These are phyloP conservation scores for Caenorhabditis sp. DNA, from an alignment of 2,888 invertebrate genomes.

Conservation along the genomic window DNA sequence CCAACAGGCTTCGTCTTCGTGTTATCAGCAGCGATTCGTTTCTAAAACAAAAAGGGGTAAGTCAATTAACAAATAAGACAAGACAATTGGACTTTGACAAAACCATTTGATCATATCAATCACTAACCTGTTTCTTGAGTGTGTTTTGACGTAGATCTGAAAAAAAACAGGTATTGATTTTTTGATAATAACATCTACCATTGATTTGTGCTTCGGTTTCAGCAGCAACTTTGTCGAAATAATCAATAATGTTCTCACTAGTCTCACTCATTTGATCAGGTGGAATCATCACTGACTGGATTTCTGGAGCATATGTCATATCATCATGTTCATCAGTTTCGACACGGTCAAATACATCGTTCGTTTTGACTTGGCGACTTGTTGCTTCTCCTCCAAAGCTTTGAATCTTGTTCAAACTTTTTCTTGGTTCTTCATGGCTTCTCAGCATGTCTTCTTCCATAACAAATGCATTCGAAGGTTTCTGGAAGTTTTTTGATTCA, in stretches of 20 bases:
- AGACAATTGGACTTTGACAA: slow-evolving; percentile 18
- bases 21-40: background rate
- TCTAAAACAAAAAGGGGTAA: slow-evolving; percentile 3
- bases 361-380: slow-evolving; percentile 50
- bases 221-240: slow-evolving; percentile 51
- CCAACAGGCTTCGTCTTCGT: slow-evolving; percentile 28
- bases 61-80: slow-evolving; percentile 11
- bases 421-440: slow-evolving; percentile 34
- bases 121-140: background rate
- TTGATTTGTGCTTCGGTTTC: slow-evolving; percentile 37
- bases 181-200: slow-evolving; percentile 9
- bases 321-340: slow-evolving; percentile 69
- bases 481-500: too few relatives aligned
- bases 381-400: slow-evolving; percentile 35
- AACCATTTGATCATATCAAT: background rate
- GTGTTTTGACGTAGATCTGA: slow-evolving; percentile 3
- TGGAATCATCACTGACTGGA: slow-evolving; percentile 69
- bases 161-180: background rate
- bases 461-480: slow-evolving; percentile 47
- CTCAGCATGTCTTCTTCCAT: slow-evolving; percentile 70
- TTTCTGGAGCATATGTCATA: slow-evolving; percentile 70
- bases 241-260: slow-evolving; percentile 62
- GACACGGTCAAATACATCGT: slow-evolving; percentile 63
- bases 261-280: slow-evolving; percentile 69
- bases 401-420: background rate